phyloP scores from a whole-genome alignment of 2,113 vertebrate species.

The Pseudopipra pipra region DNA sequence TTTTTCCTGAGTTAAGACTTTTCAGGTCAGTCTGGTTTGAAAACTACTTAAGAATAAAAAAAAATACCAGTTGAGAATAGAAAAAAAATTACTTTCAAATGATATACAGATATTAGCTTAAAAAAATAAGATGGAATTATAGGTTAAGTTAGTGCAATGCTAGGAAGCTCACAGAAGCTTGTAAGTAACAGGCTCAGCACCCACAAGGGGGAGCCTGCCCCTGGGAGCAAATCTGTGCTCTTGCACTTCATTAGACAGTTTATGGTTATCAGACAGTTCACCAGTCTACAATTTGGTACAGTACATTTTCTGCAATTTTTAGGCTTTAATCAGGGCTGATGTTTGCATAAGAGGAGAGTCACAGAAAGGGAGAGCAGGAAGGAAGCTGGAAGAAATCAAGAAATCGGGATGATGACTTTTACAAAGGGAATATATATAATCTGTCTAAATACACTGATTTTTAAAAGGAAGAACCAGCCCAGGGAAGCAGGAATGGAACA shows the following conservation, averaged over 20 bases:
- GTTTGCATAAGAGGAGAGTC: conserved; percentile 10
- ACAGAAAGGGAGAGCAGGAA: not conserved
- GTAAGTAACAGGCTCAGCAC: not conserved
- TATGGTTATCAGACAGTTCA: not conserved
- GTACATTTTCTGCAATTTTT: not conserved
- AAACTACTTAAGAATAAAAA: not conserved
- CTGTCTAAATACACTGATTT: not conserved
- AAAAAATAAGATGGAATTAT: not conserved
- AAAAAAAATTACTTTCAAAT: not conserved
- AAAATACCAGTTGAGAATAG: too few relatives aligned
- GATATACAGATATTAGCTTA: not conserved
- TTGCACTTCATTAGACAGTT: not conserved
- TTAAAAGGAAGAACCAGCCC: conserved; percentile 21
- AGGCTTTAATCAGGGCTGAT: not conserved
- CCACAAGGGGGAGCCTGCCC: conserved; percentile 57
- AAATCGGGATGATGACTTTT: not conserved
- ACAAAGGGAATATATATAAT: not conserved
- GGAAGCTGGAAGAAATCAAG: not conserved
- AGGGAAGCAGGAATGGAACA: conserved; percentile 11
- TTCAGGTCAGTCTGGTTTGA: not conserved
- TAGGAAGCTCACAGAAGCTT: not conserved
- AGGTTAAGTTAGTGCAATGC: not conserved
- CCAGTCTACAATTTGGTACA: not conserved
- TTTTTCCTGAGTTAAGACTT: not conserved
- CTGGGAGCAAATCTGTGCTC: not conserved